Conservation (phyloP, 2,888 invertebrate species). For the Eilema caniola region DNA sequence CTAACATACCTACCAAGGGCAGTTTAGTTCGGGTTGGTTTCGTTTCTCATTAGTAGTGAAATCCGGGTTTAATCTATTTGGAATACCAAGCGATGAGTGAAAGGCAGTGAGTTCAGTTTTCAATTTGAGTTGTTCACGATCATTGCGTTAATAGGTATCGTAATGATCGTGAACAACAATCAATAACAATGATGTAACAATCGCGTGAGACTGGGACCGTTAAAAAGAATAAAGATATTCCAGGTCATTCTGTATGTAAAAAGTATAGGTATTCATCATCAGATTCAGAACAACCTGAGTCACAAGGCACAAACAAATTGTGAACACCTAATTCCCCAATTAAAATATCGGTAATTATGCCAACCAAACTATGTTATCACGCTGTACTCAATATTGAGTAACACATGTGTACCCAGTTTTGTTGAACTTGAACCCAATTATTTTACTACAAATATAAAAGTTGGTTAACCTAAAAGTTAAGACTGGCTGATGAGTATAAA, state of each 20-base stretch:
- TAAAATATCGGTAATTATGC: neutral
- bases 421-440: neutral
- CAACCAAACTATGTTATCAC: conserved; percentile 1
- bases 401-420: neutral
- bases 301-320: neutral
- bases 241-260: neutral
- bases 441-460: neutral
- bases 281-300: neutral
- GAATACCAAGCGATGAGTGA: neutral
- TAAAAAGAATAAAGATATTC: no score
- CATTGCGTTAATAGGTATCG: neutral
- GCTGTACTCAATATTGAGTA: neutral
- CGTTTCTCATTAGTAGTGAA: no score
- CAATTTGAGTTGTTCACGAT: neutral
- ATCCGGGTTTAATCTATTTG: neutral
- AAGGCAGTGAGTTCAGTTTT: neutral
- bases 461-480: neutral
- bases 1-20: no score
- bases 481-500: neutral
- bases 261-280: neutral
- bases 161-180: no score
- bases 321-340: no score
- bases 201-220: no score
- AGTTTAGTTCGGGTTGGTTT: no score
- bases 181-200: no score